These are phyloP conservation scores for Rhineura floridana DNA, from an alignment of 2,113 vertebrate species.

Conservation along the genomic window DNA sequence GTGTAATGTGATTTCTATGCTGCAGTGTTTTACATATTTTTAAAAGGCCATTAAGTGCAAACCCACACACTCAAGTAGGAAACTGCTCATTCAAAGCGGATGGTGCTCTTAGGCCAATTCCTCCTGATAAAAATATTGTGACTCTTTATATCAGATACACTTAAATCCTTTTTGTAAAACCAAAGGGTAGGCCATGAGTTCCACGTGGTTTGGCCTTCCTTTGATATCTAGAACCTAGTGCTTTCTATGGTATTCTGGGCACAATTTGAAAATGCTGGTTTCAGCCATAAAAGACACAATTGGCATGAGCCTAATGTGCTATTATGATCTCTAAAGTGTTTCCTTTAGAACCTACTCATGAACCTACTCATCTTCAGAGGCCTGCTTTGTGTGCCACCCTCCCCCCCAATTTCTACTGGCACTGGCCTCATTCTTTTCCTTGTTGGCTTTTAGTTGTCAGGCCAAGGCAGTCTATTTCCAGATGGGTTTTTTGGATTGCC, in stretches of 20 bases:
- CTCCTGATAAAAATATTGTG: neutral
- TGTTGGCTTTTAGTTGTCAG: no score
- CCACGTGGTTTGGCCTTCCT: neutral
- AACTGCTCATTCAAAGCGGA: neutral
- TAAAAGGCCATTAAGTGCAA: neutral
- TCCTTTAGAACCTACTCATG: neutral
- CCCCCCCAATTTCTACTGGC: no score
- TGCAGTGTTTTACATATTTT: rapidly evolving
- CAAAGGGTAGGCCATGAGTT: no score
- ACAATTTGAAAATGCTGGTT: neutral
- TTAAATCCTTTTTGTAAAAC: neutral
- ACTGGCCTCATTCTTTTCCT: no score
- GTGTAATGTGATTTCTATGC: rapidly evolving
- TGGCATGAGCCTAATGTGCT: neutral
- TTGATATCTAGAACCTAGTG: neutral
- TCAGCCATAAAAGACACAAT: neutral
- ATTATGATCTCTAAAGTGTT: neutral
- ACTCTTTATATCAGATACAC: neutral
- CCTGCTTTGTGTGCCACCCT: no score
- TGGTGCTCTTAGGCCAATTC: no score
- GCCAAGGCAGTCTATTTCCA: no score
- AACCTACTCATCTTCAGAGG: no score
- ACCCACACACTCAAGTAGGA: neutral
- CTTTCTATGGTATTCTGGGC: neutral
- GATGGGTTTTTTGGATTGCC: no score